Base-by-base conservation (phyloP, 1,140 invertebrate species). In the Meloidogyne chitwoodi region DNA sequence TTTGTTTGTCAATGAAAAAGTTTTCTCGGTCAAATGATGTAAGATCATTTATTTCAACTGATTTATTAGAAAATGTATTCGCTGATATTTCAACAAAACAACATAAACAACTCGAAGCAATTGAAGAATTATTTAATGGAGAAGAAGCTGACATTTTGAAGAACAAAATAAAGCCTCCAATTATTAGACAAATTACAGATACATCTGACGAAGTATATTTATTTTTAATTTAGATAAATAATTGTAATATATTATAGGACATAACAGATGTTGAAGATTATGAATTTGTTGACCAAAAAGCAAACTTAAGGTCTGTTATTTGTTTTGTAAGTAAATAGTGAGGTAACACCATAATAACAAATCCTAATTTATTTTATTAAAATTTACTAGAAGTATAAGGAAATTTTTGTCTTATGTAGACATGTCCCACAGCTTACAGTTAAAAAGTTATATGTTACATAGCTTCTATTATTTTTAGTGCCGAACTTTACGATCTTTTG, bases 401-500 rank as follows among this genome's bases (percentile, higher is more conserved):
- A n/a, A n/a, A n/a, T n/a, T n/a, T n/a, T n/a, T n/a, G n/a, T n/a
- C n/a, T n/a, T n/a, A n/a, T n/a, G n/a, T n/a, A n/a, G n/a, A n/a
- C n/a, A n/a, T n/a, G n/a, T n/a, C n/a, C n/a, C n/a, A n/a, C n/a
- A n/a, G n/a, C n/a, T n/a, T n/a, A n/a, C n/a, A n/a, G n/a, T n/a
- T n/a, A n/a, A n/a, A n/a, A n/a, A n/a, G n/a, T n/a, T n/a, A n/a
- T n/a, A n/a, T n/a, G n/a, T 16, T 0, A 19, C 10, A n/a, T 72
- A 1, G 1, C 26, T 16, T 48, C 0, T 16, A 19, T 26, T 19
- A 14, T 63, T n/a, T 56, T 44, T 22, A 73, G 71, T 31, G 56
- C 29, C 11, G 71, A 73, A 31, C 71, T 73, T 24, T 64, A 73
- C 29, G 24, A 64, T 27, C 71, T 73, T 19, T 64, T 73, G 22